Base-by-base conservation (phyloP, 2,888 invertebrate genomes). In the Zaprionus bogoriensis region DNA sequence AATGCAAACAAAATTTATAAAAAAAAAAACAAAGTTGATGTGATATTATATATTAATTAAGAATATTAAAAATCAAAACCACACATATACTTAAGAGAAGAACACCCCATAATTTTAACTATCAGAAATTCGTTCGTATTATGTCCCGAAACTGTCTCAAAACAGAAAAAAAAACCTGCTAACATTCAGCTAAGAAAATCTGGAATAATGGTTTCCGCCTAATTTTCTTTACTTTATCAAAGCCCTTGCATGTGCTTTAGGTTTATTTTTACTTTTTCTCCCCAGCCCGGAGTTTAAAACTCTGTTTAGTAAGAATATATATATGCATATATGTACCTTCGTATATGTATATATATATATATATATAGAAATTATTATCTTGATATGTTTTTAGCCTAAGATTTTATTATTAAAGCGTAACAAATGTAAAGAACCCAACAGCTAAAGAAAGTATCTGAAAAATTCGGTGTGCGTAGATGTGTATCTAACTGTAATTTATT, bases 21-120 rank as follows among this genome's bases (percentile, higher is more conserved):
- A 57, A 57, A 60, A 73, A 25, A 62, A 89, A 89, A 89, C 89
- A 89, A 89, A 89, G 90, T 88, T 89, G 90, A 89, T 89, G 89
- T 89, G 89, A 89, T 89, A 89, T 89, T 89, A 89, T 81, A 87
- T 87, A 84, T 88, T 88, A 89, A 88, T 85, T 87, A 77, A 79
- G 45, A 83, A 83, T 86, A 87, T 76, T 69, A 38, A 83, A 66
- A 86, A 38, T 2, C 19, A 25, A 23, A 50, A 41, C 10, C 32
- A 57, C 45, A 51, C 30, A 68, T 32, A 61, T 50, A 60, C 55
- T 75, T 65, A 54, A 14, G 17, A 36, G 14, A 9, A 9, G 17
- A 17, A 14, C 14, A 36, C 7, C 32, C 14, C 14, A 36, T 36
- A 17, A 17, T 36, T 36, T 36, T 17, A 36, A 36, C 17, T 17